A percentile compares a stretch with the other conserved stretches of the same genome.
Conservation (phyloP, 2,113 vertebrate species). For the Corvus moneduloides region DNA sequence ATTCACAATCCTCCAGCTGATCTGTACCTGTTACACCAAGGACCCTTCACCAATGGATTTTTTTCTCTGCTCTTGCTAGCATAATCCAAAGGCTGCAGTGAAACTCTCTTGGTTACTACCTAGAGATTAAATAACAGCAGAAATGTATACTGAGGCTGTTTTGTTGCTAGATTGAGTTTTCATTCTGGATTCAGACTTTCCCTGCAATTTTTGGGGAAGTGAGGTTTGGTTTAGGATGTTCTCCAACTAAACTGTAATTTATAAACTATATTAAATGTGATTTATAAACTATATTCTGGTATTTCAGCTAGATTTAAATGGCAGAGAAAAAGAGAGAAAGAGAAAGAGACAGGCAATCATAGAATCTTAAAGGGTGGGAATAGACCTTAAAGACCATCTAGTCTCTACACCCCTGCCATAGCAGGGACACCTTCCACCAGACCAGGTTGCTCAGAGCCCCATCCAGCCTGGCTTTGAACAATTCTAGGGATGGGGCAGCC, state of each 20-base stretch:
- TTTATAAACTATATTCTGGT: background rate
- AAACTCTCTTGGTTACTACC: background rate
- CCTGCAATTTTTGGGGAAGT: background rate
- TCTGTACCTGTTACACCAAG: background rate
- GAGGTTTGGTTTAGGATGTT: background rate
- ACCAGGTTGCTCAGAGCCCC: background rate
- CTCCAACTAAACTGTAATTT: background rate
- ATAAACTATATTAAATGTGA: background rate
- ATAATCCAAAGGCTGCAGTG: background rate
- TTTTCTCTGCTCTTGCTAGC: background rate
- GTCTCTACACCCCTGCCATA: background rate
- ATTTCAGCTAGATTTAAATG: background rate
- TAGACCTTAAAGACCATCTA: background rate
- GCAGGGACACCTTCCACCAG: background rate
- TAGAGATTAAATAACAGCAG: background rate
- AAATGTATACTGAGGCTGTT: background rate
- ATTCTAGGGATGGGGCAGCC: accelerated
- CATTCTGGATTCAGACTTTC: background rate
- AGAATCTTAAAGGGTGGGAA: background rate
- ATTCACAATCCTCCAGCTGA: background rate
- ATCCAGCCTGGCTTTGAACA: background rate
- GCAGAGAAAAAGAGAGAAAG: background rate
- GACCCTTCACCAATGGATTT: accelerated
- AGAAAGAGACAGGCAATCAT: background rate
- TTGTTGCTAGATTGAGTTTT: background rate